Percentiles rank a stretch among this genome's conserved stretches.
phyloP scores from a whole-genome alignment of 2,797 vertebrate species.

The Lacerta agilis region DNA sequence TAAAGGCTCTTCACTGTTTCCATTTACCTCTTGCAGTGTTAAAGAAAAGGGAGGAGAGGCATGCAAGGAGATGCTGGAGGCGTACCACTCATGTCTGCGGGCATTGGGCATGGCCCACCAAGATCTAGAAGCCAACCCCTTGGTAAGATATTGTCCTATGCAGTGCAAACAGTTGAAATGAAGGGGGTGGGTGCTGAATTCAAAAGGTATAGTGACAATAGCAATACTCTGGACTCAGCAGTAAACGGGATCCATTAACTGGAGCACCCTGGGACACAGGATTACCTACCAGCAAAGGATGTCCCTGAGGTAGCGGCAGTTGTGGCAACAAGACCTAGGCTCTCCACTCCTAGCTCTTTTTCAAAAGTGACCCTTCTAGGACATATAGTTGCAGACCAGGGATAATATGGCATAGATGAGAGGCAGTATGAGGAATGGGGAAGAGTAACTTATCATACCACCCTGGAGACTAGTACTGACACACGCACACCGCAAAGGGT shows the following conservation, averaged over 20 bases:
- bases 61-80: constrained; percentile 58
- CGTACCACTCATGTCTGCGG: constrained; percentile 60
- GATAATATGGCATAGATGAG: background rate
- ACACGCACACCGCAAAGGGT: too few relatives aligned
- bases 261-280: background rate
- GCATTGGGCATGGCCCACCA: constrained; percentile 40
- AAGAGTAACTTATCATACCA: background rate
- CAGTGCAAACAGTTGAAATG: background rate
- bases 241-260: background rate
- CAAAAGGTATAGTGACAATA: background rate
- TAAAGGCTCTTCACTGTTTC: background rate
- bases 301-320: too few relatives aligned
- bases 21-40: constrained; percentile 18
- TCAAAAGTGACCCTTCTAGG: background rate
- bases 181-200: background rate
- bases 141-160: constrained; percentile 5
- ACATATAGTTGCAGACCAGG: background rate
- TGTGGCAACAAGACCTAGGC: background rate
- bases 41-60: constrained; percentile 50
- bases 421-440: background rate
- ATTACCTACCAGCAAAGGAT: background rate
- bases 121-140: background rate
- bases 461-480: too few relatives aligned
- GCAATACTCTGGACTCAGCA: background rate
- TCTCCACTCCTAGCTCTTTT: background rate